Evolutionary conservation across 1,140 invertebrate genomes (phyloP).

Genomic region (Helicoverpa zea): DNA sequence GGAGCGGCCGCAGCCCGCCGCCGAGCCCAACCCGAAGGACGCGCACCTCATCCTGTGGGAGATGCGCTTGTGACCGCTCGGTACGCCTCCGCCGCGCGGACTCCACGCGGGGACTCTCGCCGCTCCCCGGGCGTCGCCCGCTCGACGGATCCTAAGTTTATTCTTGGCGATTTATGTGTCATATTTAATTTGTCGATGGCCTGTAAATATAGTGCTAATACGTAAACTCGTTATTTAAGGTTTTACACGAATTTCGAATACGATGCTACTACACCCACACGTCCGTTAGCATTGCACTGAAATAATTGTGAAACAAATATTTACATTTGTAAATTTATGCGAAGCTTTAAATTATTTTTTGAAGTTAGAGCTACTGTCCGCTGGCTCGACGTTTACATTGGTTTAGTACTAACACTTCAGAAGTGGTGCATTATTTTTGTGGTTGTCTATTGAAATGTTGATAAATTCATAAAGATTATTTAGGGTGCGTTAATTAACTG

Average conservation of each 20-base stretch:
- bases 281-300: constrained; percentile 27
- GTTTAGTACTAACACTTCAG: constrained; percentile 65
- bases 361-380: constrained; percentile 64
- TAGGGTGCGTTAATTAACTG: constrained; percentile 36
- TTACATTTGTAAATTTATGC: constrained; percentile 62
- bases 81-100: not conserved
- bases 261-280: constrained; percentile 37
- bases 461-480: constrained; percentile 26
- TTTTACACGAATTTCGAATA: constrained; percentile 24
- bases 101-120: not conserved
- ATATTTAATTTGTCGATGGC: constrained; percentile 54
- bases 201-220: constrained; percentile 50
- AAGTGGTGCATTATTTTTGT: constrained; percentile 82
- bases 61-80: constrained; percentile 91
- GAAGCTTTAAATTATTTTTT: constrained; percentile 86
- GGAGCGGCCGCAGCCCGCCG: constrained; percentile 79
- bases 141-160: constrained; percentile 6
- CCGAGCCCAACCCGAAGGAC: constrained; percentile 87
- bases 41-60: constrained; percentile 96
- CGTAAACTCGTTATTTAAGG: constrained; percentile 21
- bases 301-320: constrained; percentile 31
- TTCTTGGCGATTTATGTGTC: constrained; percentile 55
- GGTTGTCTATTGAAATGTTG: constrained; percentile 71
- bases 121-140: not conserved
- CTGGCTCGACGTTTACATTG: constrained; percentile 67